A percentile compares a stretch with the other conserved stretches of the same genome.
Conservation (phyloP, 2,113 vertebrate genomes). For the Crotalus viridis region DNA sequence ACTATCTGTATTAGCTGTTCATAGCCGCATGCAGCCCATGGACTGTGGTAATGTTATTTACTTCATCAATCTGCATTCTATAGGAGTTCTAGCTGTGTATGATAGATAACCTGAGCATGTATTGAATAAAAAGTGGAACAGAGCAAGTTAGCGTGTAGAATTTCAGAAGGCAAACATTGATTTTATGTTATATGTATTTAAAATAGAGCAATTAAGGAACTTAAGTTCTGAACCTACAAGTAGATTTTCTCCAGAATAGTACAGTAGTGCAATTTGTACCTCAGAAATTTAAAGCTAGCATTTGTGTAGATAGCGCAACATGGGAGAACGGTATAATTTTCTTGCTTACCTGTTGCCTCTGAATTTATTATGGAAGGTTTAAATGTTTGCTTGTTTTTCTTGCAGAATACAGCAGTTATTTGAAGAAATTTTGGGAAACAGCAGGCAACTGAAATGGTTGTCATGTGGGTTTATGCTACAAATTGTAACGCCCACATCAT, state of each 20-base stretch:
- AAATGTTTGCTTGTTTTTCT: constrained; percentile 57
- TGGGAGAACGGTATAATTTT: not conserved
- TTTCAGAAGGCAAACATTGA: not conserved
- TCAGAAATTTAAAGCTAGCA: not conserved
- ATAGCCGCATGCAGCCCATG: not conserved
- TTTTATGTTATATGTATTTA: not conserved
- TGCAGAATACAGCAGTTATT: constrained; percentile 93
- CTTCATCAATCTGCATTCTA: not conserved
- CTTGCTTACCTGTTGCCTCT: not conserved
- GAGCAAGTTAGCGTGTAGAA: not conserved
- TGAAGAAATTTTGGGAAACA: constrained; percentile 93
- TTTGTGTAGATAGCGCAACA: not conserved
- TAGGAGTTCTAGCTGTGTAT: not conserved
- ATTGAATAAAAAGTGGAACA: not conserved
- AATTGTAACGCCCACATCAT: constrained; percentile 88
- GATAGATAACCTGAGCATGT: not conserved
- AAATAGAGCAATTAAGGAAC: not conserved
- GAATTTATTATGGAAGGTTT: constrained; percentile 3
- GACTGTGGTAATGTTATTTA: not conserved
- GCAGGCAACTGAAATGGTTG: constrained; percentile 92
- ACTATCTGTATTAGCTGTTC: not conserved
- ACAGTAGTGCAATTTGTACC: not conserved
- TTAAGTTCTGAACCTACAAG: not conserved
- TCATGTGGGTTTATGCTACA: constrained; percentile 96
- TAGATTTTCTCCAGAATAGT: not conserved